Evolutionary conservation across 2,888 invertebrate species (phyloP).

Genomic region (Petrophora chlorosata): DNA sequence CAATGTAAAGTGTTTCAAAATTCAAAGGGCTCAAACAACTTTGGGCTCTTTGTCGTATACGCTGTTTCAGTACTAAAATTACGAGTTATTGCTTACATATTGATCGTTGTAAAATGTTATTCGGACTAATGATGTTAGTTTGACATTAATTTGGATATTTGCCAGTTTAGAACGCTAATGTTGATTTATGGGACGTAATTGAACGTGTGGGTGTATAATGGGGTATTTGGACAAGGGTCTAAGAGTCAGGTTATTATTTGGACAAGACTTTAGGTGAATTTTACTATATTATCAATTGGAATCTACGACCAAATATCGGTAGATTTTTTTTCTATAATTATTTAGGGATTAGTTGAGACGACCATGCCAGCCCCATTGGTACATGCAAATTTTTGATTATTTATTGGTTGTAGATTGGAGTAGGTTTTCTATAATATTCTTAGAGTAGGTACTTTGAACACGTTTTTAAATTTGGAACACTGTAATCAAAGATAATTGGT

Average conservation of each 20-base stretch:
- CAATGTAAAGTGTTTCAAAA: conserved; percentile 25
- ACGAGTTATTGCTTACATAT: conserved; percentile 42
- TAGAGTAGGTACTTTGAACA: too few species aligned
- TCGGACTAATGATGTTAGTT: conserved; percentile 50
- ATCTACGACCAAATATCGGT: too few species aligned
- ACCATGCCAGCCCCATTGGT: too few species aligned
- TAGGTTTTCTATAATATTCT: too few species aligned
- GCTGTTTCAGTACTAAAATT: neutral
- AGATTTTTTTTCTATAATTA: too few species aligned
- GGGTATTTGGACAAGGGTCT: too few species aligned
- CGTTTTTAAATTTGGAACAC: too few species aligned
- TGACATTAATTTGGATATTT: conserved; percentile 49
- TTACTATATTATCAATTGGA: too few species aligned
- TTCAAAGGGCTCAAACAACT: conserved; percentile 5
- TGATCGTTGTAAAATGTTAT: conserved; percentile 40
- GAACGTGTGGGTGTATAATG: conserved; percentile 29
- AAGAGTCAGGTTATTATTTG: conserved; percentile 7
- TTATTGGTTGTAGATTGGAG: too few species aligned
- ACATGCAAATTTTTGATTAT: too few species aligned
- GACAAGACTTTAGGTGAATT: conserved; percentile 7
- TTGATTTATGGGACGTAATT: conserved; percentile 30
- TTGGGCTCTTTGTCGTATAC: neutral
- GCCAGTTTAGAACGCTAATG: conserved; percentile 31
- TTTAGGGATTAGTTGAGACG: too few species aligned
- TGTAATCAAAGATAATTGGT: too few species aligned